Base-by-base conservation (phyloP, 2,797 vertebrate genomes). In the Schizopygopsis pylzovi region DNA sequence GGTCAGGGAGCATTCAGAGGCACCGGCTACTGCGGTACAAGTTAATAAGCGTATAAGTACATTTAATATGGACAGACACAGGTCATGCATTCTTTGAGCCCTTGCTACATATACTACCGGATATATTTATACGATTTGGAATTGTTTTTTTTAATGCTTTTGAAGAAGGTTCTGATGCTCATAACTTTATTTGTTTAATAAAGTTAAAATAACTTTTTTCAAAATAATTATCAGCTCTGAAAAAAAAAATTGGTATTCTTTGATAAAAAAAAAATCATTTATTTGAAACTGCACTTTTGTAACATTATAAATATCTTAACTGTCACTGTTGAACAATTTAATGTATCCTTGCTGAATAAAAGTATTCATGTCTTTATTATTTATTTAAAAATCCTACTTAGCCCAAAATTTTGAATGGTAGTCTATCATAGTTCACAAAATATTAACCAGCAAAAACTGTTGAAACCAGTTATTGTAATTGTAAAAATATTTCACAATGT, bases 1-100 rank as follows among this genome's bases (percentile, higher is more conserved):
- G 39, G n/a, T 73, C 54, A 83, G 56, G 68, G 43, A 61, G 59
- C 61, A 56, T 59, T 70, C 56, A 45, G n/a, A 61, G 67, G 28
- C 16, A 52, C 13, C 0, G 1, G 79, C n/a, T 75, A n/a, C 37
- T 41, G 81, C 11, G 15, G 12, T 54, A 39, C 39, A 47, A 65
- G 56, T 83, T 83, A 83, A 65, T 33, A 81, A 37, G 45, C 1
- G 0, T 41, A 12, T 2, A 20, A 12, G 37, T 41, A 20, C 16
- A 0, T 56, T 56, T 22, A 56, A 18, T 37, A 56, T 56, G 33
- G 49, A 39, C 20, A 71, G 12, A 16, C 39, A 59, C 33, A 22
- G n/a, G 7, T 75, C 20, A 43, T 56, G 56, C 28, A 13, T 33
- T 39, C 6, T 41, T 68, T 20, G 25, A 70, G 20, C 6, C 28